Evolutionary conservation across 2,888 invertebrate species (phyloP).

Genomic region (Acholoe squamosa): DNA sequence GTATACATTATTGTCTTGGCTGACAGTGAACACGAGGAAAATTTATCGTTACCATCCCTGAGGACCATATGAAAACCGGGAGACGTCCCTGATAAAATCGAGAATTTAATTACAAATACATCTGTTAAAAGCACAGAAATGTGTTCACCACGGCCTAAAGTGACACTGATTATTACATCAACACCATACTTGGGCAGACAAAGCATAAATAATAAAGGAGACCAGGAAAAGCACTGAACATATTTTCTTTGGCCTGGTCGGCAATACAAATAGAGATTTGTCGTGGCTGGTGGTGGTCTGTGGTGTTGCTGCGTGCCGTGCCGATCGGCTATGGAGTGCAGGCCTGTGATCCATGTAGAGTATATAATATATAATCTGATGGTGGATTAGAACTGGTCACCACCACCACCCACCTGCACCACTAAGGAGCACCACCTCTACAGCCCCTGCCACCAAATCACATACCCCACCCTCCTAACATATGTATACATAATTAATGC

Average conservation of each 20-base stretch:
- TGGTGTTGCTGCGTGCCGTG: conserved; percentile 32
- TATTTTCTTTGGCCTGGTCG: background rate
- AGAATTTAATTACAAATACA: too few relatives aligned
- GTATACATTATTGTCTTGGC: too few relatives aligned
- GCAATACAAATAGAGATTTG: background rate
- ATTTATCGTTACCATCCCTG: too few relatives aligned
- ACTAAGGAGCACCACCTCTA: background rate
- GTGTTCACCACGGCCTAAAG: too few relatives aligned
- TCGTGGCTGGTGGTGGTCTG: conserved; percentile 62
- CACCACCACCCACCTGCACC: background rate
- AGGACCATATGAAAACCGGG: too few relatives aligned
- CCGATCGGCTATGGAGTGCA: background rate
- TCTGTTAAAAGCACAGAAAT: too few relatives aligned
- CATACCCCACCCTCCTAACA: background rate
- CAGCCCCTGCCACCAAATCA: background rate
- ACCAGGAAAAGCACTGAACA: conserved; percentile 5
- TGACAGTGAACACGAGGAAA: too few relatives aligned
- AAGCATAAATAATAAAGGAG: background rate
- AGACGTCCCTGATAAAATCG: too few relatives aligned
- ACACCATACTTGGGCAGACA: background rate
- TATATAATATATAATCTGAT: background rate
- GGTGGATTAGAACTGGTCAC: background rate
- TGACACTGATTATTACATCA: too few relatives aligned
- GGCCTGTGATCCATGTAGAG: background rate
- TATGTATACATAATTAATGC: too few relatives aligned